A percentile compares a stretch with the other conserved stretches of the same genome.
Conservation (phyloP, 2,888 invertebrate genomes). For the Clostera curtula region DNA sequence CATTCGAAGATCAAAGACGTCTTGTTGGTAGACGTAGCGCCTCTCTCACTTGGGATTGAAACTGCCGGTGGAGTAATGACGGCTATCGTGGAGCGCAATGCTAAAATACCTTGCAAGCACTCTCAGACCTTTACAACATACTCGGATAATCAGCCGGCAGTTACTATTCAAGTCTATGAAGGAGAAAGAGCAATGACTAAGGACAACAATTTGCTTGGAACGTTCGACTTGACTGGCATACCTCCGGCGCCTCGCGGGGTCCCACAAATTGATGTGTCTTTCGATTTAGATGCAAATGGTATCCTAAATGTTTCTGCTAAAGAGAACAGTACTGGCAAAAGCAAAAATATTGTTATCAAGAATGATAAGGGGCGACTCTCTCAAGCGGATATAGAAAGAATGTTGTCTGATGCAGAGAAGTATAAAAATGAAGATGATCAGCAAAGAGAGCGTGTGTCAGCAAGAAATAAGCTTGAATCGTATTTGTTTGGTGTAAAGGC, state of each 20-base stretch:
- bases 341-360: conserved; percentile 85
- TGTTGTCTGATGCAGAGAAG: conserved; percentile 84
- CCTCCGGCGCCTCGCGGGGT: conserved; percentile 80
- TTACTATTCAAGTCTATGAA: conserved; percentile 82
- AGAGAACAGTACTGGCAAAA: conserved; percentile 78
- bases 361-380: conserved; percentile 88
- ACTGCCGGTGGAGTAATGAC: conserved; percentile 87
- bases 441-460: conserved; percentile 77
- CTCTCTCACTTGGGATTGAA: conserved; percentile 83
- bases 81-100: conserved; percentile 82
- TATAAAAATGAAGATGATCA: conserved; percentile 82
- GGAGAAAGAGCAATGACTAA: conserved; percentile 87
- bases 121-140: conserved; percentile 85
- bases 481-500: conserved; percentile 82
- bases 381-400: conserved; percentile 88
- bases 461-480: conserved; percentile 81
- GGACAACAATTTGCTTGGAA: conserved; percentile 81
- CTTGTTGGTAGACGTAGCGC: conserved; percentile 73
- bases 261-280: conserved; percentile 80
- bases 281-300: conserved; percentile 85
- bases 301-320: conserved; percentile 88
- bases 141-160: conserved; percentile 85
- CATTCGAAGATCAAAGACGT: conserved; percentile 83
- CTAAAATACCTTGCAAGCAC: conserved; percentile 81
- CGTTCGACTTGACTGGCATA: conserved; percentile 79